phyloP scores from a whole-genome alignment of 1,140 invertebrate genomes.

The Aphis gossypii region DNA sequence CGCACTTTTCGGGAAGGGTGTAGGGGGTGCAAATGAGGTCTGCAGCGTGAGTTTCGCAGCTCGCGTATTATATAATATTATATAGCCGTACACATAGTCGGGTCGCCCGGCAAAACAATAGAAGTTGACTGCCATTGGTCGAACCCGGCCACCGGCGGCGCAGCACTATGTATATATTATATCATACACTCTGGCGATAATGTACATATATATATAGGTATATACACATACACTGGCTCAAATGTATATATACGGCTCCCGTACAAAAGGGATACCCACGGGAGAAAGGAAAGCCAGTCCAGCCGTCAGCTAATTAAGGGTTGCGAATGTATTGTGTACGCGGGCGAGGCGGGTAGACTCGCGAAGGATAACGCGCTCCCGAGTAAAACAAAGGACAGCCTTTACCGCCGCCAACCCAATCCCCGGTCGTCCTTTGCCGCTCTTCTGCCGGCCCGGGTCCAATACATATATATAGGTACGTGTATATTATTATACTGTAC shows the following conservation, averaged over 20 bases:
- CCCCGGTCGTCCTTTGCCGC: background rate
- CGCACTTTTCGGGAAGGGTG: background rate
- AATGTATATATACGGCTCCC: background rate
- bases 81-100: background rate
- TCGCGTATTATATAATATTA: conserved; percentile 16
- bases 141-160: conserved; percentile 9
- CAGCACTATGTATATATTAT: background rate
- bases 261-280: background rate
- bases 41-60: background rate
- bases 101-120: conserved; percentile 36
- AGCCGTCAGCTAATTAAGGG: conserved; percentile 52
- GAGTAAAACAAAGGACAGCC: conserved; percentile 45
- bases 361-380: background rate
- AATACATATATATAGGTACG: background rate
- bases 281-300: conserved; percentile 25
- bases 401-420: background rate
- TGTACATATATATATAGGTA: background rate
- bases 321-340: background rate
- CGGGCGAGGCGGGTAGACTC: background rate
- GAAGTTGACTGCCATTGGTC: conserved; percentile 45
- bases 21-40: conserved; percentile 9
- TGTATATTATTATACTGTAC: background rate
- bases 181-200: background rate
- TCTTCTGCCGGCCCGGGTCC: background rate
- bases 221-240: background rate